Conservation (phyloP, 1,140 invertebrate genomes). For the Drosophila quadrilineata region DNA sequence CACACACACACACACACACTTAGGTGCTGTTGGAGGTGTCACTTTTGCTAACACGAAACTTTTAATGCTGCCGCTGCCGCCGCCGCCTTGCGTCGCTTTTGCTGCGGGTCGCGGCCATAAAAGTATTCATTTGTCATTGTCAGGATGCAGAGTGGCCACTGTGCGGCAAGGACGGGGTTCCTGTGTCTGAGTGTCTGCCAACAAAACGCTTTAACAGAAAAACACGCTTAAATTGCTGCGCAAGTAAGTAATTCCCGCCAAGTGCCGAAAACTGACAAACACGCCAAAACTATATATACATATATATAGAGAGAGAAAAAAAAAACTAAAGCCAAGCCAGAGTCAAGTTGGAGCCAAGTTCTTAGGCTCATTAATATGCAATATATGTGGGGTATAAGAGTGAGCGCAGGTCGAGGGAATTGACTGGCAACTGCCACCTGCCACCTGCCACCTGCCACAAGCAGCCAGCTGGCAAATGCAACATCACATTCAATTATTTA, state of each 20-base stretch:
- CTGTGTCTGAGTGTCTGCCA: conserved; percentile 15
- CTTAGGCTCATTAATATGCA: conserved; percentile 74
- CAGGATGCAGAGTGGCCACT: conserved; percentile 53
- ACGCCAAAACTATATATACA: no score
- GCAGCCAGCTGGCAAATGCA: conserved; percentile 4
- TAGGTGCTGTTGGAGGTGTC: conserved; percentile 49
- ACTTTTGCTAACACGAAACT: conserved; percentile 65
- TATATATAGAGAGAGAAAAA: no score
- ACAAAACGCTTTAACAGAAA: conserved; percentile 2
- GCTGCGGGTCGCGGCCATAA: conserved; percentile 65
- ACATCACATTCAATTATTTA: conserved; percentile 74
- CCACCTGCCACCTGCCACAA: conserved; percentile 7
- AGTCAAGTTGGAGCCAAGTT: no score
- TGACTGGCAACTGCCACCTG: conserved; percentile 36
- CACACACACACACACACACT: not conserved
- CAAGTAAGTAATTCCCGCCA: conserved; percentile 1
- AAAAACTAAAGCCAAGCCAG: no score
- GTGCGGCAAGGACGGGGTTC: no score
- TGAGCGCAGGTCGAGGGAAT: not conserved
- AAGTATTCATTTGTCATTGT: conserved; percentile 79
- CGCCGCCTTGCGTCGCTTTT: conserved; percentile 17
- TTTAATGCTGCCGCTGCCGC: conserved; percentile 53
- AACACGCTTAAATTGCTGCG: no score
- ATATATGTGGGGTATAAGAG: conserved; percentile 55
- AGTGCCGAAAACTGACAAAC: conserved; percentile 37